Evolutionary conservation across 2,113 vertebrate genomes (phyloP).

Genomic region (Seriola aureovittata): DNA sequence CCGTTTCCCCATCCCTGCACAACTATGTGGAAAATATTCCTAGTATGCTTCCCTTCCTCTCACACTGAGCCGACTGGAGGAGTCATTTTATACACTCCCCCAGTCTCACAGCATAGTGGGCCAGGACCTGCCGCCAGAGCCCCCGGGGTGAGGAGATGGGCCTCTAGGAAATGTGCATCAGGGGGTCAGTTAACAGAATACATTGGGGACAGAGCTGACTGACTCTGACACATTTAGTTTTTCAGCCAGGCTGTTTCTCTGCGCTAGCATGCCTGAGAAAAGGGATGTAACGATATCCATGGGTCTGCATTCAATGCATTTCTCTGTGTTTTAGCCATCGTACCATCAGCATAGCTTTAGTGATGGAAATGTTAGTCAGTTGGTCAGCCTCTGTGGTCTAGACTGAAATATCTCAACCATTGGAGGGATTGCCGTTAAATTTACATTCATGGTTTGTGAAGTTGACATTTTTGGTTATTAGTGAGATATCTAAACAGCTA

Average conservation of each 20-base stretch:
- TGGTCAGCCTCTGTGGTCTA: no score
- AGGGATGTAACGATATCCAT: background rate
- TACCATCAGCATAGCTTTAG: background rate
- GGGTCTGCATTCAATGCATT: background rate
- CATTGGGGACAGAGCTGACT: background rate
- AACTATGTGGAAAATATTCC: constrained; percentile 76
- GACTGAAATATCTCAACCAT: no score
- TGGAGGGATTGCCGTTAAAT: no score
- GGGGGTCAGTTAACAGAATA: constrained; percentile 45
- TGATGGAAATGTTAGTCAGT: no score
- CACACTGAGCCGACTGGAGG: constrained; percentile 46
- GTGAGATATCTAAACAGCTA: no score
- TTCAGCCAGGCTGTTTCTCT: constrained; percentile 37
- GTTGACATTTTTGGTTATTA: no score
- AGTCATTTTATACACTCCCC: constrained; percentile 62
- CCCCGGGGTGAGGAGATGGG: constrained; percentile 22
- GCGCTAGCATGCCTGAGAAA: constrained; percentile 9
- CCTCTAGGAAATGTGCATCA: constrained; percentile 37
- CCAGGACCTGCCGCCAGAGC: constrained; percentile 52
- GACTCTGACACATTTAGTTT: constrained; percentile 32
- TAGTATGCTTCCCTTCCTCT: constrained; percentile 58
- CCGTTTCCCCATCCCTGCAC: constrained; percentile 37
- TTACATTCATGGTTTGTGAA: no score
- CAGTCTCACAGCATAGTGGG: constrained; percentile 41
- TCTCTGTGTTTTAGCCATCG: background rate